A percentile compares a stretch with the other conserved stretches of the same genome.
Conservation (phyloP, 2,797 vertebrate genomes). For the Mormyrus proboscirostris region DNA sequence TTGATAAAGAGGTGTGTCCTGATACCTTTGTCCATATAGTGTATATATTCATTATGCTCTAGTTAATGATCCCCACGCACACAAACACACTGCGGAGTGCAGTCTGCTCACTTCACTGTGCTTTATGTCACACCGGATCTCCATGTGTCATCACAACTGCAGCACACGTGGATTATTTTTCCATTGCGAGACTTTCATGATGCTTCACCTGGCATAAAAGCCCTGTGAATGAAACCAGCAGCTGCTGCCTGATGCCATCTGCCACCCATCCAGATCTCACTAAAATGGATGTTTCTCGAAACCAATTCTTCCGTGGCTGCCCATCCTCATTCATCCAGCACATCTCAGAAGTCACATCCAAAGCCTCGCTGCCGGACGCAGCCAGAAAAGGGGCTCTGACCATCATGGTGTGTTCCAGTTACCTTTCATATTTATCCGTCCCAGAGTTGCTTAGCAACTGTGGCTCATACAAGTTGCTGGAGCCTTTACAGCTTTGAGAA, state of each 20-base stretch:
- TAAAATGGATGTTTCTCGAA: background rate
- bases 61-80: background rate
- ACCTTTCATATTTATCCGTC: constrained; percentile 3
- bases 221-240: background rate
- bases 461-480: background rate
- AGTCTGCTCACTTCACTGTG: background rate
- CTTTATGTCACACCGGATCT: background rate
- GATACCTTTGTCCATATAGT: background rate
- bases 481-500: background rate
- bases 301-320: background rate
- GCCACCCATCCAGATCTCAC: background rate
- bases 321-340: background rate
- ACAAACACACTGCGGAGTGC: background rate
- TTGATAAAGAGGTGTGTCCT: background rate
- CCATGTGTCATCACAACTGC: background rate
- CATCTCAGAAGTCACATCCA: background rate
- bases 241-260: background rate
- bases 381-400: background rate
- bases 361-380: background rate
- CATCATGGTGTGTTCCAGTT: background rate
- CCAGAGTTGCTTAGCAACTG: constrained; percentile 15
- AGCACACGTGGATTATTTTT: background rate
- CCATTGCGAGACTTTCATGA: background rate
- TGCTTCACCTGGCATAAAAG: background rate
- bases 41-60: background rate